Evolutionary conservation across 1,140 invertebrate species (phyloP), one percentile per base, ranked within the genome.

Genomic region (Eubasilissa regina): DNA sequence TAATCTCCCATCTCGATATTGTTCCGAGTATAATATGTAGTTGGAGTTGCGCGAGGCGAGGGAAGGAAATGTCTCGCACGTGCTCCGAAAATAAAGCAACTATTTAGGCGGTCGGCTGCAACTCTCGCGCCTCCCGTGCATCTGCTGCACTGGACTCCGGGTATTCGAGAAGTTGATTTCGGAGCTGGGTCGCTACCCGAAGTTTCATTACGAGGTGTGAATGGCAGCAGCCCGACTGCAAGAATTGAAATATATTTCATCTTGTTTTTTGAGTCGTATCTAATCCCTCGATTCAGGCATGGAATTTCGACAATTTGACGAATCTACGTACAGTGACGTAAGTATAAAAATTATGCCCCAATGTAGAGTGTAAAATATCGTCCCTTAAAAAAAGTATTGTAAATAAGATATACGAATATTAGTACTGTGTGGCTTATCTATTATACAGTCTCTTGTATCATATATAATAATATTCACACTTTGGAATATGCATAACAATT

Each of bases 1-100:
- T 58, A 56, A 74, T 74, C 70, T 74, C 21, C 7, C 25, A 74
- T 74, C 70, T 55, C 70, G 48, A 56, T 15, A 74, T 74, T 17
- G 12, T 25, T 56, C 9, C 51, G n/a, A 48, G 44, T 48, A 43
- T 73, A 13, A 19, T 19, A n/a, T 55, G 51, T 56, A 43, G 12
- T 21, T 74, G 35, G 8, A 48, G 60, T 25, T 15, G 4, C 19
- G 47, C 68, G 48, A 53, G 48, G 17, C 70, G 25, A 44, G 51
- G 48, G 45, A 21, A 55, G 70, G 70, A 74, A 55, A 25, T 56
- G 25, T 10, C 68, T 35, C 21, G 70, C 70, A 74, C 70, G 70
- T 74, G 70, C 53, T 55, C 25, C 51, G 70, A 74, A 56, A 74
- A 56, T 56, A 74, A 74, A 74, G 25, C 56, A 56, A 45, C 55